phyloP scores from a whole-genome alignment of 2,888 invertebrate species.

The Erebia palarica region DNA sequence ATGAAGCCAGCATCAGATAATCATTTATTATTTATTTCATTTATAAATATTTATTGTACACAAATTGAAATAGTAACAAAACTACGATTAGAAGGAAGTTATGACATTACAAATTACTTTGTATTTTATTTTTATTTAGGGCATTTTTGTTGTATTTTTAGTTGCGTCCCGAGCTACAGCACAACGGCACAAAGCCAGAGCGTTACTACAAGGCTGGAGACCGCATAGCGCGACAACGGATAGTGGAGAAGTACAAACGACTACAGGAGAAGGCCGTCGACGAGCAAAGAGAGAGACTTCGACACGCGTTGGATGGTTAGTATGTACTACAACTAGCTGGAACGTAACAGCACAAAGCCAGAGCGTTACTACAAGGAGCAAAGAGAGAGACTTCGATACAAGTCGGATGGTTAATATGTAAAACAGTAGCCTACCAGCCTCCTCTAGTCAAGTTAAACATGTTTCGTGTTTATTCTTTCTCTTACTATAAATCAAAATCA shows the following conservation, averaged over 20 bases:
- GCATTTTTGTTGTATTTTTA: constrained; percentile 33
- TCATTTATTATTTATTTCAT: no score
- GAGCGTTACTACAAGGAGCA: constrained; percentile 80
- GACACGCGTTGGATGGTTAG: constrained; percentile 79
- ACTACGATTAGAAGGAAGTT: no score
- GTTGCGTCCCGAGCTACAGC: constrained; percentile 60
- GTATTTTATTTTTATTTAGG: no score
- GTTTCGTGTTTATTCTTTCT: no score
- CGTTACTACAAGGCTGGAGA: constrained; percentile 57
- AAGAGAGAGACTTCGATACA: constrained; percentile 75
- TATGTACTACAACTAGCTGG: neutral
- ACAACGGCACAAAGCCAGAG: constrained; percentile 45
- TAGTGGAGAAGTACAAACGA: constrained; percentile 69
- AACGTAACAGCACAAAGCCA: no score
- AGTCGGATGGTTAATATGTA: constrained; percentile 71
- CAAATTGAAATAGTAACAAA: no score
- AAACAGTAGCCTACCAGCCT: no score
- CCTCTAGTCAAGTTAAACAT: no score
- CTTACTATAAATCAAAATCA: no score
- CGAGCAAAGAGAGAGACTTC: constrained; percentile 76
- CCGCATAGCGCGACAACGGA: constrained; percentile 56
- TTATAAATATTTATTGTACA: no score
- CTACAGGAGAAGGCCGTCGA: constrained; percentile 77
- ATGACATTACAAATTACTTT: no score
- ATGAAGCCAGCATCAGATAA: no score